phyloP scores from a whole-genome alignment of 2,113 vertebrate genomes.

The Macrotus californicus region DNA sequence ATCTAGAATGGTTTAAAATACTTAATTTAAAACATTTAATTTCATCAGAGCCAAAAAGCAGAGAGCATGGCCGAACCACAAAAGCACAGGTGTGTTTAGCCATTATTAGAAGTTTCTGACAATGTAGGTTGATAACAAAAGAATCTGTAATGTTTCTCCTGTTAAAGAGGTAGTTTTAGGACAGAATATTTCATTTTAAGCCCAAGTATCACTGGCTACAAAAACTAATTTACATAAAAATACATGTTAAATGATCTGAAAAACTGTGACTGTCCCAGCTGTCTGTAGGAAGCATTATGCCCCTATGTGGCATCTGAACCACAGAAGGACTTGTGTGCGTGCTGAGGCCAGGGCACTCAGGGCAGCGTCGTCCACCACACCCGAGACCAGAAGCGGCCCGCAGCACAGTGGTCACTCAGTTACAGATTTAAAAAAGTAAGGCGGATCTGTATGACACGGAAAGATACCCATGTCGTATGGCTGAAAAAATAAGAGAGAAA shows the following conservation, averaged over 20 bases:
- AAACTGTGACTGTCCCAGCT: background rate
- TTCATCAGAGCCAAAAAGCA: background rate
- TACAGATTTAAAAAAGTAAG: background rate
- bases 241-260: background rate
- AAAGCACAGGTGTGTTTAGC: background rate
- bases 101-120: background rate
- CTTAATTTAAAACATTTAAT: background rate
- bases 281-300: background rate
- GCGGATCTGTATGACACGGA: background rate
- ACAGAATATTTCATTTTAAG: slow-evolving; percentile 12
- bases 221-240: background rate
- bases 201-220: background rate
- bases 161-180: background rate
- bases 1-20: background rate
- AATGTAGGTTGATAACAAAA: slow-evolving; percentile 20
- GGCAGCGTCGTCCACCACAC: background rate
- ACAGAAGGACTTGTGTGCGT: background rate
- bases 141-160: background rate
- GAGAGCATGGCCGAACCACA: background rate
- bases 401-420: background rate
- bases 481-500: background rate
- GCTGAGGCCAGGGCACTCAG: background rate
- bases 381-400: background rate
- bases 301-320: background rate
- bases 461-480: background rate